Percentiles rank a stretch among this genome's conserved stretches.
Evolutionary conservation across 2,888 invertebrate species (phyloP).

Genomic region (Lasius fuliginosus): DNA sequence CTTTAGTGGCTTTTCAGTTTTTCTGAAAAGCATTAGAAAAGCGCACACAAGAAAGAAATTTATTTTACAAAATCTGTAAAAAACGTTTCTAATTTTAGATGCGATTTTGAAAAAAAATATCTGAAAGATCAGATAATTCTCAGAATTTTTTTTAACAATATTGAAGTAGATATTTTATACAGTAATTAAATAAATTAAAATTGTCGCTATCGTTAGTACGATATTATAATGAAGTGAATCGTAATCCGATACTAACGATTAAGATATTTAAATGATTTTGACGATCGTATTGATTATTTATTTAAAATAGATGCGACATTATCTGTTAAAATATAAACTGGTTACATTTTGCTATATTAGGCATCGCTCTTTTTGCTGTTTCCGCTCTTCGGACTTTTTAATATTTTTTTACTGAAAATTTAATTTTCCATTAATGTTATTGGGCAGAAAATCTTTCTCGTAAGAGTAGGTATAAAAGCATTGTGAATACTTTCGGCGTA

Average conservation of each 20-base stretch:
- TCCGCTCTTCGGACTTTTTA: neutral
- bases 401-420: neutral
- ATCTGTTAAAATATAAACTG: slow-evolving; percentile 36
- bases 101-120: too few relatives aligned
- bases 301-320: slow-evolving; percentile 10
- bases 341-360: neutral
- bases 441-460: too few relatives aligned
- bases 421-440: slow-evolving; percentile 10
- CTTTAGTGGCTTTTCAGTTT: neutral
- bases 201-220: neutral
- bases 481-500: too few relatives aligned
- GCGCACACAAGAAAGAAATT: too few relatives aligned
- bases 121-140: too few relatives aligned
- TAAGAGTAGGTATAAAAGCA: too few relatives aligned
- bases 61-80: too few relatives aligned
- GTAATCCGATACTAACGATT: slow-evolving; percentile 1
- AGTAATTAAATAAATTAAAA: neutral
- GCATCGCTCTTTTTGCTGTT: neutral
- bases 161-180: too few relatives aligned
- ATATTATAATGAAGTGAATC: neutral
- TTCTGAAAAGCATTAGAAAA: neutral
- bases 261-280: neutral
- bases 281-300: slow-evolving; percentile 18
- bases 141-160: too few relatives aligned
- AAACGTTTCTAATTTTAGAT: too few relatives aligned